These are phyloP conservation scores for Pseudochirops cupreus DNA, from an alignment of 2,797 vertebrate genomes.

Conservation along the genomic window DNA sequence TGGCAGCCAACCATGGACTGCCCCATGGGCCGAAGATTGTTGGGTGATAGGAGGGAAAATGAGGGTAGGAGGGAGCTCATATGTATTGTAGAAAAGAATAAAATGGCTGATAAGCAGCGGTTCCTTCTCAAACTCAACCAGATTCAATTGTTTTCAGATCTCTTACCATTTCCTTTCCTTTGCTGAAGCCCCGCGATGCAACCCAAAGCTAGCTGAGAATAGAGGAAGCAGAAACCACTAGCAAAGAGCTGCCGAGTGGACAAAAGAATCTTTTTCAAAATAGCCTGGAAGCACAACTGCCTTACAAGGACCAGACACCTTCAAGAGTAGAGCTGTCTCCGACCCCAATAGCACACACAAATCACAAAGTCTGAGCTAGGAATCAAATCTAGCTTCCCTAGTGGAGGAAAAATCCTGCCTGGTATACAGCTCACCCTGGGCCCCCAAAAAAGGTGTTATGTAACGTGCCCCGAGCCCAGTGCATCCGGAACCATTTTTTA, in stretches of 20 bases:
- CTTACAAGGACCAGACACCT: background rate
- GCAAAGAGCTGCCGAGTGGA: background rate
- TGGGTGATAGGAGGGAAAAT: background rate
- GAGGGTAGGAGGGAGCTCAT: background rate
- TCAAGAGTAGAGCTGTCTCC: background rate
- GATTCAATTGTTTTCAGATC: conserved; percentile 26
- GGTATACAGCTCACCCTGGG: background rate
- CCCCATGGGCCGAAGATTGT: background rate
- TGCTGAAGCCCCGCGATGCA: background rate
- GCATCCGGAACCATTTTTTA: conserved; percentile 25
- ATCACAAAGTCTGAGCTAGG: background rate
- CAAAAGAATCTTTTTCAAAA: background rate
- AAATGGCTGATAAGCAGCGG: conserved; percentile 84
- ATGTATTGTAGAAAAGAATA: conserved; percentile 70
- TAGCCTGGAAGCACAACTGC: background rate
- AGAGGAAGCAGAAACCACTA: background rate
- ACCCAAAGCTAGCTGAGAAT: conserved; percentile 16
- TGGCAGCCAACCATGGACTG: background rate
- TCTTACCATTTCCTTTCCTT: background rate
- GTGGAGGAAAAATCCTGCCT: background rate
- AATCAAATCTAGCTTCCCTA: background rate
- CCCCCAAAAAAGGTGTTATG: conserved; percentile 67
- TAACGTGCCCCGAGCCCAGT: conserved; percentile 59
- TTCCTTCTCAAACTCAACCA: conserved; percentile 52
- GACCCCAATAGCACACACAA: background rate